These are phyloP conservation scores for Trissonchulus sp. DNA, from an alignment of 2,888 invertebrate species.

Conservation along the genomic window DNA sequence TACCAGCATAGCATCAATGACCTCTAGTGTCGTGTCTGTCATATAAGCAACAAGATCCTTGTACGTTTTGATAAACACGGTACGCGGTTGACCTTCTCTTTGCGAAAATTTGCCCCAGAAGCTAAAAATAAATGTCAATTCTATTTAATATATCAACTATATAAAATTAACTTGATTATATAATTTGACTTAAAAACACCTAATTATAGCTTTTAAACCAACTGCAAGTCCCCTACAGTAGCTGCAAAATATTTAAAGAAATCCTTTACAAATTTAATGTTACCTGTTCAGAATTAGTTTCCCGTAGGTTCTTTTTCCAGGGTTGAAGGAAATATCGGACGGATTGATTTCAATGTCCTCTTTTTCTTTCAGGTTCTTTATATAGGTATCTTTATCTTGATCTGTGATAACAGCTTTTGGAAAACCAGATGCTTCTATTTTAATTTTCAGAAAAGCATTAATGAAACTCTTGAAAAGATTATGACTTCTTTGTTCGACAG, in stretches of 20 bases:
- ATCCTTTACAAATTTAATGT: neutral
- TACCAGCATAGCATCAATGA: neutral
- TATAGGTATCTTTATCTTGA: neutral
- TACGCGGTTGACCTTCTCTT: neutral
- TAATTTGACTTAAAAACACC: too few relatives aligned
- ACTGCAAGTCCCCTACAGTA: too few relatives aligned
- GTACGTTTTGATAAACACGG: neutral
- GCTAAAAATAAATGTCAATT: neutral
- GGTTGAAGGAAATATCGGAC: neutral
- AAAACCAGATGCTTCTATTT: constrained; percentile 3
- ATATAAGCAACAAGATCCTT: neutral
- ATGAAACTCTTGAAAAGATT: constrained; percentile 7
- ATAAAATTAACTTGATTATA: too few relatives aligned
- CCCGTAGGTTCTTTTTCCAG: constrained; percentile 1
- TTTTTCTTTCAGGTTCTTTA: neutral
- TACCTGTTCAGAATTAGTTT: constrained; percentile 20
- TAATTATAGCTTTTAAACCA: too few relatives aligned
- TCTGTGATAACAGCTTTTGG: neutral
- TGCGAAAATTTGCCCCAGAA: constrained; percentile 15
- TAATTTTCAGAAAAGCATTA: neutral
- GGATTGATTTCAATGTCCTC: constrained; percentile 16
- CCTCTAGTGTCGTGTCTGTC: neutral
- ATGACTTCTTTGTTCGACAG: neutral
- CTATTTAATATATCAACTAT: too few relatives aligned
- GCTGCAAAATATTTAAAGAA: too few relatives aligned